These are phyloP conservation scores for Parochlus steinenii DNA, from an alignment of 2,888 invertebrate species.

Conservation along the genomic window DNA sequence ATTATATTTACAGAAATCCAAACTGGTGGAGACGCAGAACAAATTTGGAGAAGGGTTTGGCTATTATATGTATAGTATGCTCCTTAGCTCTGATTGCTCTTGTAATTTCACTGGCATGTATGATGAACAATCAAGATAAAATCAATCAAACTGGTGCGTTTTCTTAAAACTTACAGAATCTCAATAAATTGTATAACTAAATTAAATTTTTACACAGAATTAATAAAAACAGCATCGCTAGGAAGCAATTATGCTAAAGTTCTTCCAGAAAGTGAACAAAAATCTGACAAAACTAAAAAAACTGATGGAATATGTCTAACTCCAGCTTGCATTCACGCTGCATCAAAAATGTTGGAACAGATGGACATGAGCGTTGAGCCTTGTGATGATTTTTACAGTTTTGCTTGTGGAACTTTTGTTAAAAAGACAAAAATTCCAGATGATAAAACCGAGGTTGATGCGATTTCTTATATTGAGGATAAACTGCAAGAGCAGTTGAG, in stretches of 20 bases:
- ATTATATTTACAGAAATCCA: too few relatives aligned
- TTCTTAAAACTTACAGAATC: background rate
- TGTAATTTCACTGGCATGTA: too few relatives aligned
- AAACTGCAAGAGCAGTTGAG: conserved; percentile 56
- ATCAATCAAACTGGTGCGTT: background rate
- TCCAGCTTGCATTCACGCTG: conserved; percentile 20
- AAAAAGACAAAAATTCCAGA: conserved; percentile 58
- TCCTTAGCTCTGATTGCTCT: too few relatives aligned
- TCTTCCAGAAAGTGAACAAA: too few relatives aligned
- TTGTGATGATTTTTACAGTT: conserved; percentile 69
- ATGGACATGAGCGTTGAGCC: conserved; percentile 57
- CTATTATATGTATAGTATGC: too few relatives aligned
- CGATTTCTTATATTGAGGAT: conserved; percentile 59
- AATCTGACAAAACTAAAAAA: background rate
- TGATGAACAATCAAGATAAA: background rate
- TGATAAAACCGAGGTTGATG: conserved; percentile 62
- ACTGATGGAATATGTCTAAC: too few relatives aligned
- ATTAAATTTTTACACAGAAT: too few relatives aligned
- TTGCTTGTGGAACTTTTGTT: conserved; percentile 61
- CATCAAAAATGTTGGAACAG: conserved; percentile 50
- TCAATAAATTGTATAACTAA: background rate
- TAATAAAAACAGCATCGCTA: too few relatives aligned
- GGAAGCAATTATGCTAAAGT: too few relatives aligned
- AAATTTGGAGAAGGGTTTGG: too few relatives aligned
- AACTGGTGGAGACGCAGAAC: too few relatives aligned